Base-by-base conservation (phyloP, 2,113 vertebrate genomes). In the Odobenus rosmarus region DNA sequence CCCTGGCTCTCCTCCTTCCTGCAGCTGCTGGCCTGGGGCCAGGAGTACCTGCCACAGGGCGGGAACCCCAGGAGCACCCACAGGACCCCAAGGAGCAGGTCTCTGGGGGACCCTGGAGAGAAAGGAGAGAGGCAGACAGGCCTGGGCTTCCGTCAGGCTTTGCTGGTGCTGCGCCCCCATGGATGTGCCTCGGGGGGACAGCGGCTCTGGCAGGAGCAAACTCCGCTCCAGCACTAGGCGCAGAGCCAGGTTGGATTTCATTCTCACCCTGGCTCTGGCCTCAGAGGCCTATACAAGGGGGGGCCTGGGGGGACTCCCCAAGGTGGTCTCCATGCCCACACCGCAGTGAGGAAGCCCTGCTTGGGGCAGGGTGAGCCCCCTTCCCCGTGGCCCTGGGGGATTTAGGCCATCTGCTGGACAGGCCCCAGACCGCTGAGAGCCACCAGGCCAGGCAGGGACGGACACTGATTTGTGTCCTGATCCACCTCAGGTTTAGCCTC, bases 381-480 rank as follows among this genome's bases (percentile, higher is more conserved):
- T 39, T 33, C 42, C 55, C 55, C 1, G 11, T 33, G 82, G 31
- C 82, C 46, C 57, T 33, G 18, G 79, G 31, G 88, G 16, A 11
- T 26, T 33, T 0, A 9, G 28, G 28, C 36, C 0, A 1, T 6
- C 36, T 14, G 39, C 55, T 1, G 53, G 74, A 19, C 15, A 9
- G 67, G 33, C 57, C 57, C 18, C 33, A 39, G 69, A 4, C 81
- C 55, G 1, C 81, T 24, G 5, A 42, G 46, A 39, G 15, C 42
- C 23, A 16, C 6, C 91, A 76, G 69, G 23, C 26, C 59, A 14
- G 57, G 5, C 26, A 10, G 57, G 26, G 82, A 31, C 0, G 9
- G 19, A 12, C 46, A 51, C 46, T 62, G 26, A 2, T 57, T 4
- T 21, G n/a, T 2, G 12, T 24, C n/a, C 28, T 33, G 18, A 51